Evolutionary conservation across 2,113 vertebrate genomes (phyloP).

Genomic region (Cebidichthys violaceus): DNA sequence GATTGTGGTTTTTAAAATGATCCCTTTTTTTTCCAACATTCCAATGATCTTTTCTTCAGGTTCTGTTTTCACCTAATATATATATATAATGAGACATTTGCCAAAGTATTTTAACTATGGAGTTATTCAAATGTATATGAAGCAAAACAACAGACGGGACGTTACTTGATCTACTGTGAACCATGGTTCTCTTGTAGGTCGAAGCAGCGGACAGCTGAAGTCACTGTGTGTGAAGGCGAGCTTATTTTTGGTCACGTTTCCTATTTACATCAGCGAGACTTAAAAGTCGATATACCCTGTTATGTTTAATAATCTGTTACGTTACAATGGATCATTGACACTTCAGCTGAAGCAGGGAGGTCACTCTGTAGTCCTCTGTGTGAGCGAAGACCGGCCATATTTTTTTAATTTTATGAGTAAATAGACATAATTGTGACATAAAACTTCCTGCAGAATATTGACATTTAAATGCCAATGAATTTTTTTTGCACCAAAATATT

Average conservation of each 20-base stretch:
- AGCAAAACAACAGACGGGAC: constrained; percentile 10
- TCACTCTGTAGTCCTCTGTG: neutral
- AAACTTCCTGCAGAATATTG: neutral
- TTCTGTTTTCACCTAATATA: constrained; percentile 18
- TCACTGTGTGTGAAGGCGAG: neutral
- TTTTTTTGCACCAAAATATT: neutral
- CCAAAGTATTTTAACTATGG: constrained; percentile 41
- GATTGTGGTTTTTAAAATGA: constrained; percentile 55
- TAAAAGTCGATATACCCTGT: constrained; percentile 47
- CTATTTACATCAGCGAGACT: constrained; percentile 45
- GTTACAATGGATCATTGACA: neutral
- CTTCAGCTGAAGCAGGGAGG: constrained; percentile 1
- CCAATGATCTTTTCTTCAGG: constrained; percentile 28
- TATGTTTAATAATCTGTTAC: neutral
- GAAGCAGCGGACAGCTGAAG: constrained; percentile 8
- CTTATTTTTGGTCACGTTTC: constrained; percentile 53
- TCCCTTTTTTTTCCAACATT: constrained; percentile 25
- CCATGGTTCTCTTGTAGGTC: neutral
- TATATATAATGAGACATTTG: constrained; percentile 36
- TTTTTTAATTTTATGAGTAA: neutral
- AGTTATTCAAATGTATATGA: neutral
- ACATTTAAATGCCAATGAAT: neutral
- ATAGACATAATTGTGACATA: neutral
- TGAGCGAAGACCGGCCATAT: neutral
- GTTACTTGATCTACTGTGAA: neutral